Evolutionary conservation across 2,797 vertebrate species (phyloP).

Genomic region (Oceanodroma leucorhoa): DNA sequence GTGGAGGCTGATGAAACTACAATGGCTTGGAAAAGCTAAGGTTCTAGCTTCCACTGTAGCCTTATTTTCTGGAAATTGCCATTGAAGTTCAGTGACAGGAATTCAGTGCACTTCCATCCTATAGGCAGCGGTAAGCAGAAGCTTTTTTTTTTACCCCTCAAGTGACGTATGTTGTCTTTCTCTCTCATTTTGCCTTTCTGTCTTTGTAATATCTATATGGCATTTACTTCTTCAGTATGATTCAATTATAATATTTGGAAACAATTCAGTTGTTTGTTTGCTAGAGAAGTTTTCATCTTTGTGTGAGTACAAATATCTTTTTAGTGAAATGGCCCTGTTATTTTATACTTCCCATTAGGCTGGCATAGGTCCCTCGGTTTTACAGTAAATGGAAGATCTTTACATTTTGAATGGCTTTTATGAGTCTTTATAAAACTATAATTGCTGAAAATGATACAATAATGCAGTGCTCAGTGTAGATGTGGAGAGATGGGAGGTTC

Average conservation of each 20-base stretch:
- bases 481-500: background rate
- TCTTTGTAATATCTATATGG: background rate
- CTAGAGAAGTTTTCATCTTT: background rate
- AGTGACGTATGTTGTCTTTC: background rate
- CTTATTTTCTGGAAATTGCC: constrained; percentile 1
- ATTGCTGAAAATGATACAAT: constrained; percentile 44
- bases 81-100: background rate
- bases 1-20: background rate
- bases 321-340: constrained; percentile 9
- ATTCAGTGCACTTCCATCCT: background rate
- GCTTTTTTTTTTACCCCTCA: background rate
- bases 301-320: background rate
- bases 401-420: constrained; percentile 45
- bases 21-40: background rate
- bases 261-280: constrained; percentile 10
- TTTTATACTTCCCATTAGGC: constrained; percentile 41
- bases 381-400: constrained; percentile 23
- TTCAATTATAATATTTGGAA: background rate
- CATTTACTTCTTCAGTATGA: background rate
- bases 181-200: background rate
- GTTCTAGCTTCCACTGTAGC: background rate
- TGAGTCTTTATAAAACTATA: constrained; percentile 25
- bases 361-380: constrained; percentile 19
- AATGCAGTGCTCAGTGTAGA: background rate
- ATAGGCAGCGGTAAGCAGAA: background rate